These are phyloP conservation scores for Furcula furcula DNA, from an alignment of 2,888 invertebrate genomes.

Conservation along the genomic window DNA sequence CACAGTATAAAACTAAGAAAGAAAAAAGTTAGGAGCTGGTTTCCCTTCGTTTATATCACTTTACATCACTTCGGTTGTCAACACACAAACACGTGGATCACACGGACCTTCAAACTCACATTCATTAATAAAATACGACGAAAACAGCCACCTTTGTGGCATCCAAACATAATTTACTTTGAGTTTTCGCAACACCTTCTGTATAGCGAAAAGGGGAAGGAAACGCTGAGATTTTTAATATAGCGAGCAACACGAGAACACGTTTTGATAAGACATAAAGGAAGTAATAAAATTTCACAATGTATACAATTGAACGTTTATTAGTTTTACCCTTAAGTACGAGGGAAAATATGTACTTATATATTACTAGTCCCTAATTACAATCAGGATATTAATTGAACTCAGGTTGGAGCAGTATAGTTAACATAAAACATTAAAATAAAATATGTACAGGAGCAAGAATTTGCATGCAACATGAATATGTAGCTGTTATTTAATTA, in stretches of 20 bases:
- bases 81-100: conserved; percentile 7
- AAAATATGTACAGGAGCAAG: too few relatives aligned
- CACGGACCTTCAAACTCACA: conserved; percentile 12
- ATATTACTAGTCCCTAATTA: too few relatives aligned
- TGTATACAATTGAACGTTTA: background rate
- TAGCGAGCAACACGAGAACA: background rate
- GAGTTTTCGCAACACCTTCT: conserved; percentile 15
- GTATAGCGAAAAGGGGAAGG: conserved; percentile 9
- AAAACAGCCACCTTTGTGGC: conserved; percentile 7
- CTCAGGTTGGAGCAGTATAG: too few relatives aligned
- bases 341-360: too few relatives aligned
- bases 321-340: too few relatives aligned
- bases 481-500: background rate
- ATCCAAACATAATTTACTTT: conserved; percentile 9
- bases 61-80: conserved; percentile 10
- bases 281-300: background rate
- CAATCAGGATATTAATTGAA: too few relatives aligned
- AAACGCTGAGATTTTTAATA: conserved; percentile 1
- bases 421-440: too few relatives aligned
- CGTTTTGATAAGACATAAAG: background rate
- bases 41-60: conserved; percentile 11
- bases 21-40: conserved; percentile 4
- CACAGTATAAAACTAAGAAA: too few relatives aligned
- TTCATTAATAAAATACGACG: conserved; percentile 17
- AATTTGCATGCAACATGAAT: too few relatives aligned